Evolutionary conservation across 2,888 invertebrate genomes (phyloP).

Genomic region (Conistra vaccinii): DNA sequence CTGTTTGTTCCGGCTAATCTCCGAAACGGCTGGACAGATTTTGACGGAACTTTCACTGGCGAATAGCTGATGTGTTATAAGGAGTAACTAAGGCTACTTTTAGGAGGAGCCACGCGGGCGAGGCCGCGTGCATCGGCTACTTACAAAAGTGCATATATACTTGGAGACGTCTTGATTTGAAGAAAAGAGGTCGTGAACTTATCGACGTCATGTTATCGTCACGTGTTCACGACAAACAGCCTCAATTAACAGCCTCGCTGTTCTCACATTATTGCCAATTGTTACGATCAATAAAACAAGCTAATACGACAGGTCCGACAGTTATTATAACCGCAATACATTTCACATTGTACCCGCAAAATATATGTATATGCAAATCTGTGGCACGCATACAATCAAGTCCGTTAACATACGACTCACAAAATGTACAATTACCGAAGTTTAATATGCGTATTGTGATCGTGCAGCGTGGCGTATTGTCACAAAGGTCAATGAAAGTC

Average conservation of each 20-base stretch:
- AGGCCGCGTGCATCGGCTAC: no score
- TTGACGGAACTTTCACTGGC: no score
- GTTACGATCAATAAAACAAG: constrained; percentile 38
- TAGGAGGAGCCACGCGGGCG: no score
- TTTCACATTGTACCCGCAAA: constrained; percentile 17
- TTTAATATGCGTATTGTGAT: constrained; percentile 42
- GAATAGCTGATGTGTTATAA: no score
- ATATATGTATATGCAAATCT: constrained; percentile 31
- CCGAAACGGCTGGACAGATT: no score
- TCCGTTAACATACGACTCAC: constrained; percentile 32
- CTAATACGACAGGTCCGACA: constrained; percentile 14
- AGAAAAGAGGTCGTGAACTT: constrained; percentile 14
- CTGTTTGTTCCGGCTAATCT: no score
- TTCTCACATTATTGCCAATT: constrained; percentile 30
- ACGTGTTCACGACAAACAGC: not conserved
- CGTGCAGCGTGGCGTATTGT: constrained; percentile 29
- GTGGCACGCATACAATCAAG: constrained; percentile 24
- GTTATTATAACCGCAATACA: constrained; percentile 35
- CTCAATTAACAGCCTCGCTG: not conserved
- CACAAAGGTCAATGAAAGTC: constrained; percentile 64
- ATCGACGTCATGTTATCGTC: not conserved
- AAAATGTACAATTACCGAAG: constrained; percentile 36
- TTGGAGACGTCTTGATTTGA: not conserved
- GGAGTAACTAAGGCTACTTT: no score
- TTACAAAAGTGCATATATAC: not conserved